A percentile compares a stretch with the other conserved stretches of the same genome.
phyloP scores from a whole-genome alignment of 2,113 vertebrate genomes.

The Gnathonemus longibarbis region DNA sequence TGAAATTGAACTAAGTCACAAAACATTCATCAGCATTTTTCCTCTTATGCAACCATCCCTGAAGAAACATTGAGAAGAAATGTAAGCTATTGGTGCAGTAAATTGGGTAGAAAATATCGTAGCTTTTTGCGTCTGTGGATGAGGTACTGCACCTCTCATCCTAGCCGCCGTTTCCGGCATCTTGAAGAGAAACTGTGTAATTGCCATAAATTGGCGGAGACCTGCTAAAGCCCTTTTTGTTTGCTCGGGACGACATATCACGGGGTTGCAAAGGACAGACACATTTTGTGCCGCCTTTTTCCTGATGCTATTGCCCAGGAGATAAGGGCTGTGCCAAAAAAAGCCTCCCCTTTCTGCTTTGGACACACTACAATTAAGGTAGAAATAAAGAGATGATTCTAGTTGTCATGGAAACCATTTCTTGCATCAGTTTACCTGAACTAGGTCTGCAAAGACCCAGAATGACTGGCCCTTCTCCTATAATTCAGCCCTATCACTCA shows the following conservation, averaged over 20 bases:
- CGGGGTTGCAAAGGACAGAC: not conserved
- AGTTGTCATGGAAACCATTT: conserved; percentile 22
- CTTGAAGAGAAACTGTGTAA: conserved; percentile 1
- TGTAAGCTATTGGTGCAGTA: not conserved
- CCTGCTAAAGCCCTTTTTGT: not conserved
- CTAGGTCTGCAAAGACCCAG: not conserved
- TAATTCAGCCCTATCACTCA: not conserved
- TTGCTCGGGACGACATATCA: not conserved
- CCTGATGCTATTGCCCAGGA: not conserved
- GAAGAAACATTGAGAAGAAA: not conserved
- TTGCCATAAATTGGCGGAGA: conserved; percentile 7
- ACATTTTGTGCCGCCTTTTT: not conserved
- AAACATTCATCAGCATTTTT: not conserved
- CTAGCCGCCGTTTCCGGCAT: not conserved
- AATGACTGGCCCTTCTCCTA: not conserved
- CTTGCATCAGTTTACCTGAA: conserved; percentile 8
- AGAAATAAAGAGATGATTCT: not conserved
- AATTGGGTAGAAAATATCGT: not conserved
- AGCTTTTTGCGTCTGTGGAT: not conserved
- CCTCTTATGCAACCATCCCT: not conserved
- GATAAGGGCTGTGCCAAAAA: not conserved
- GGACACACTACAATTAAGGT: conserved; percentile 8
- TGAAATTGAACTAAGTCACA: not conserved
- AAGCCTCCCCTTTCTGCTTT: not conserved
- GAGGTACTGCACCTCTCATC: not conserved